Evolutionary conservation across 2,888 invertebrate genomes (phyloP).

Genomic region (Rotaria macrura): DNA sequence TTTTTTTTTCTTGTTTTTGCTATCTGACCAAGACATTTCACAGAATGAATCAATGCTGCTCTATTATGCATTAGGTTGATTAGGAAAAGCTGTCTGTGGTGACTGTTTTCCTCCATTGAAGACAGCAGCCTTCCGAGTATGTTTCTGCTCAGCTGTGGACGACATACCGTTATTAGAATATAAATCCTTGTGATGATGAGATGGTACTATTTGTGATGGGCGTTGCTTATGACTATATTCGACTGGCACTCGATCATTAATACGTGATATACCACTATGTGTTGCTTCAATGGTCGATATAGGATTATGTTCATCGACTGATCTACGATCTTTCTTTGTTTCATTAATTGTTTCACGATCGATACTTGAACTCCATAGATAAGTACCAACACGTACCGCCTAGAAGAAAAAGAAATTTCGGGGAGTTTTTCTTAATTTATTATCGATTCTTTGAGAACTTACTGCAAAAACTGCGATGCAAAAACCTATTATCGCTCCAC

Average conservation of each 20-base stretch:
- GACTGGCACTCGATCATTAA: neutral
- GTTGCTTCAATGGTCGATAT: neutral
- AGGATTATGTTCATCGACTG: neutral
- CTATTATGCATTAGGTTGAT: neutral
- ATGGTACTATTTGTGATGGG: neutral
- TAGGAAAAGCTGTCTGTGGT: neutral
- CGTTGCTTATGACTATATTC: neutral
- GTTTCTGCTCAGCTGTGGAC: neutral
- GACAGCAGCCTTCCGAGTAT: neutral
- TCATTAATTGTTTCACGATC: neutral
- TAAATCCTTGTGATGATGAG: neutral
- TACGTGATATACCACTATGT: neutral
- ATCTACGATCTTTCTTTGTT: constrained; percentile 5
- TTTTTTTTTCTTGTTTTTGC: neutral
- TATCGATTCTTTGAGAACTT: neutral
- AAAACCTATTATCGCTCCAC: constrained; percentile 29
- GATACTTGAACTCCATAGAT: neutral
- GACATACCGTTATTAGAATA: neutral
- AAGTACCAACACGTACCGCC: neutral
- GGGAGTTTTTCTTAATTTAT: neutral
- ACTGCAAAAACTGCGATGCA: constrained; percentile 24
- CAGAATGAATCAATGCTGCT: neutral
- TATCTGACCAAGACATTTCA: neutral
- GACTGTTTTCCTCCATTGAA: neutral
- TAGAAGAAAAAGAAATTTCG: neutral